Evolutionary conservation across 23 tunicate species (phyloP).

Genomic region (Ciona savignyi): DNA sequence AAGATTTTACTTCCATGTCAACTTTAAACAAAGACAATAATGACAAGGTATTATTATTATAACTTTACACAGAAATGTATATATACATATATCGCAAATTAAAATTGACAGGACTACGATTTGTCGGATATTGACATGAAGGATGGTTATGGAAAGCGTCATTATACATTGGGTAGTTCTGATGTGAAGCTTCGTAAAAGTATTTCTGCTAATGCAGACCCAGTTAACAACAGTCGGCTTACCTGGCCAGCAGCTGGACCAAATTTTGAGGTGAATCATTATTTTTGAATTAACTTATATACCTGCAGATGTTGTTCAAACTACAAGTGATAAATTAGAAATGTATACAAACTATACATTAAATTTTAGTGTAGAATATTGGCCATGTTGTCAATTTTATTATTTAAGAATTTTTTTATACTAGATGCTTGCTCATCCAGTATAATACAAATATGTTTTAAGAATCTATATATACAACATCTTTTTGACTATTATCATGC

Average conservation of each 20-base stretch:
- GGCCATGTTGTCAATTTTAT: no score
- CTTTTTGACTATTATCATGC: not conserved
- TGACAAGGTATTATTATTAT: not conserved
- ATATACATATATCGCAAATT: not conserved
- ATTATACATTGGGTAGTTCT: conserved; percentile 83
- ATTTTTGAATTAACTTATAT: not conserved
- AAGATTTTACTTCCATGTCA: not conserved
- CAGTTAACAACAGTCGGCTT: conserved; percentile 6
- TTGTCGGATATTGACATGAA: conserved; percentile 77
- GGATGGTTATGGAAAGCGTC: conserved; percentile 84
- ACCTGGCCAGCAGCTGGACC: conserved; percentile 82
- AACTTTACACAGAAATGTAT: not conserved
- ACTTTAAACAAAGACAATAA: not conserved
- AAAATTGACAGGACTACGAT: conserved; percentile 44
- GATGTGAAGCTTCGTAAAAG: conserved; percentile 59
- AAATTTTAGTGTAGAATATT: no score
- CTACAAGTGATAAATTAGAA: no score
- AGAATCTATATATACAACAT: not conserved
- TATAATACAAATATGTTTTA: no score
- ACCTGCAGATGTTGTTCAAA: no score
- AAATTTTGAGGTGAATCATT: conserved; percentile 41
- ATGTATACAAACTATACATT: no score
- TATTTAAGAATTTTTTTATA: no score
- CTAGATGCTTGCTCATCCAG: no score
- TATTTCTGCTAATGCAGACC: conserved; percentile 7